These are phyloP conservation scores for Notarius quadriscutis DNA, from an alignment of 2,113 vertebrate genomes.

Conservation along the genomic window DNA sequence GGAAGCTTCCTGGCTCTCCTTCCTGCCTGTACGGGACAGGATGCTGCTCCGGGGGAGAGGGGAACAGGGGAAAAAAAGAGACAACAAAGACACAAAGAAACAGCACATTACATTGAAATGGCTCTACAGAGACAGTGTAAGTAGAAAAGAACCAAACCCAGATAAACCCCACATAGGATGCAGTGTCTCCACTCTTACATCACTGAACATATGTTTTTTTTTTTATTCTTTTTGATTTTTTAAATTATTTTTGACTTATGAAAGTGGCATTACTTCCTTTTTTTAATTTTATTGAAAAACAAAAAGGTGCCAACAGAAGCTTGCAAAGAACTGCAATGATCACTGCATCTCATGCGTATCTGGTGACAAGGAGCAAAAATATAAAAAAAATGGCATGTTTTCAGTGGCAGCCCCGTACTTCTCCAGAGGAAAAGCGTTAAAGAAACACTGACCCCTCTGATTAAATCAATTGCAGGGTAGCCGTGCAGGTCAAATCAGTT, in stretches of 20 bases:
- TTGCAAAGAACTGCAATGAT: conserved; percentile 74
- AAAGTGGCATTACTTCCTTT: conserved; percentile 9
- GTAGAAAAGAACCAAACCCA: conserved; percentile 94
- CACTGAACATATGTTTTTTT: conserved; percentile 19
- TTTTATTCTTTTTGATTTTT: conserved; percentile 47
- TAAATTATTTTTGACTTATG: conserved; percentile 64
- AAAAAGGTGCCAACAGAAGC: conserved; percentile 42
- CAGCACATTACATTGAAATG: conserved; percentile 99
- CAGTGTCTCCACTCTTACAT: conserved; percentile 75
- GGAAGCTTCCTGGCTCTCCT: conserved; percentile 99
- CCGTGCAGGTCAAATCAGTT: conserved; percentile 51
- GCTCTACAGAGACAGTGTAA: conserved; percentile 99
- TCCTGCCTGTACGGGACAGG: conserved; percentile 99
- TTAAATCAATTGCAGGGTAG: conserved; percentile 63
- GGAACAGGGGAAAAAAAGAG: conserved; percentile 98
- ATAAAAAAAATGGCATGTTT: conserved; percentile 97
- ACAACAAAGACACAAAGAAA: conserved; percentile 99
- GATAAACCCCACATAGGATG: conserved; percentile 99
- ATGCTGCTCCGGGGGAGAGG: conserved; percentile 95
- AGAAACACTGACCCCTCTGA: conserved; percentile 66
- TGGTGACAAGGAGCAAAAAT: conserved; percentile 99
- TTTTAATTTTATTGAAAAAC: neutral
- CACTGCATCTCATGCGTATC: conserved; percentile 99
- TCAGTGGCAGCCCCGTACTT: conserved; percentile 99
- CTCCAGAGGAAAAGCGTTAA: conserved; percentile 68